Base-by-base conservation (phyloP, 53 echinoderm and acorn worm species). In the Actinopyga echinites region DNA sequence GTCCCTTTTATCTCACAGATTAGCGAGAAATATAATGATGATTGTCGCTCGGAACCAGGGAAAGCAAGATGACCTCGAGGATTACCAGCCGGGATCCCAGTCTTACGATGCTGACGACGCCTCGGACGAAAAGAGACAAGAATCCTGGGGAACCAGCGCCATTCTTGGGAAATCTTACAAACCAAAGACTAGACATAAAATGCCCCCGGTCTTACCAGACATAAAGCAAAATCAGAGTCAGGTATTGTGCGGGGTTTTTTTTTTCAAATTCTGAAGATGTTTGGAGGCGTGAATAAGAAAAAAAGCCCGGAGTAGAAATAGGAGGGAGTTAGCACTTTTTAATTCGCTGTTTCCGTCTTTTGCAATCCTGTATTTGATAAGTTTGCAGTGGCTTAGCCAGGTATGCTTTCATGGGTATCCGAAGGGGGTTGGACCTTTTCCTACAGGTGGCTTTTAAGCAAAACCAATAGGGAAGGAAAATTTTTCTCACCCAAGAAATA, bases 91-190 rank as follows among this genome's bases (percentile, higher is more conserved):
- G 25, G 73, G 82, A 42, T 74, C 84, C 3, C 59, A 55, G 0
- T 43, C 32, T 10, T 89, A 82, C 19, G 89, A 54, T 15, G 83
- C 85, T 26, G 80, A 86, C 13, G 74, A 77, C 19, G 54, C 43
- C 15, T 55, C 79, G 9, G 95, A 93, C 21, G 91, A 93, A 42
- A 86, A 86, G 63, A 54, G 71, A 17, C 43, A 53, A 29, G 87
- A 85, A 12, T 75, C 83, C 11, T 89, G 84, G 80, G 94, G 92
- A 1, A 94, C 90, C n/a, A 93, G 93, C 69, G 83, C 94, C 59
- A 96, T 96, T 79, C 82, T 96, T 7, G 97, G 97, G 42, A 96
- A 96, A 78, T 96, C 97, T 0, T 96, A 96, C 86, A 96, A 96
- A 64, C 97, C 97, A 1, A 96, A 96, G 83, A 96, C 90, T 0